phyloP scores from a whole-genome alignment of 1,140 invertebrate species.

The Agrypnia vestita region DNA sequence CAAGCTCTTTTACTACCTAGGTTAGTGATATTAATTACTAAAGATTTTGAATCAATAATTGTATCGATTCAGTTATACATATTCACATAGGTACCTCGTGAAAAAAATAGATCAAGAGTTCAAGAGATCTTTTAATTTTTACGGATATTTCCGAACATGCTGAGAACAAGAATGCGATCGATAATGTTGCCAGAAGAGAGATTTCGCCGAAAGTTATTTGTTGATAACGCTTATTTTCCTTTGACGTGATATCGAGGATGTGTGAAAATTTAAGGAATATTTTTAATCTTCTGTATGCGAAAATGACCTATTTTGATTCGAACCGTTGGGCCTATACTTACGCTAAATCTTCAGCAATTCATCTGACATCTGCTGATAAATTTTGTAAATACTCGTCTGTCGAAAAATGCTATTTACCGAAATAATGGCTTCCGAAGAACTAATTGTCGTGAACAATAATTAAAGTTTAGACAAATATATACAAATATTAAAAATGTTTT shows the following conservation, averaged over 20 bases:
- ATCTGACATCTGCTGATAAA: constrained; percentile 68
- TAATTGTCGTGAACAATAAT: constrained; percentile 64
- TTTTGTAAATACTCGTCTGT: constrained; percentile 74
- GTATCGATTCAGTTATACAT: neutral
- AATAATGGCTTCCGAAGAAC: constrained; percentile 74
- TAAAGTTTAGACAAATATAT: constrained; percentile 51
- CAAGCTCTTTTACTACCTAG: too few relatives aligned
- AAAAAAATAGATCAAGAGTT: neutral
- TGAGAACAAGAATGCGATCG: constrained; percentile 62
- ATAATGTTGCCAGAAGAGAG: constrained; percentile 69
- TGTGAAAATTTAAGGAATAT: constrained; percentile 52
- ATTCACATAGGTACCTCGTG: neutral
- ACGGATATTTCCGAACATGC: constrained; percentile 49
- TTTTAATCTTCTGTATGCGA: constrained; percentile 25
- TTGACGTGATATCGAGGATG: constrained; percentile 61
- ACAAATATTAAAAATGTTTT: constrained; percentile 39
- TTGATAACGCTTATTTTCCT: constrained; percentile 66
- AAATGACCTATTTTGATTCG: constrained; percentile 43
- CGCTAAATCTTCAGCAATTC: constrained; percentile 53
- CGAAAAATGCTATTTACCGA: constrained; percentile 70
- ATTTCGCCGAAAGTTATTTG: constrained; percentile 62
- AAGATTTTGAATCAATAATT: too few relatives aligned
- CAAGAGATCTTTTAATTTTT: neutral
- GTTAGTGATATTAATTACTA: too few relatives aligned
- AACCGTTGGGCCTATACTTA: constrained; percentile 37